Evolutionary conservation across 1,140 invertebrate species (phyloP).

Genomic region (Agraylea sexmaculata): DNA sequence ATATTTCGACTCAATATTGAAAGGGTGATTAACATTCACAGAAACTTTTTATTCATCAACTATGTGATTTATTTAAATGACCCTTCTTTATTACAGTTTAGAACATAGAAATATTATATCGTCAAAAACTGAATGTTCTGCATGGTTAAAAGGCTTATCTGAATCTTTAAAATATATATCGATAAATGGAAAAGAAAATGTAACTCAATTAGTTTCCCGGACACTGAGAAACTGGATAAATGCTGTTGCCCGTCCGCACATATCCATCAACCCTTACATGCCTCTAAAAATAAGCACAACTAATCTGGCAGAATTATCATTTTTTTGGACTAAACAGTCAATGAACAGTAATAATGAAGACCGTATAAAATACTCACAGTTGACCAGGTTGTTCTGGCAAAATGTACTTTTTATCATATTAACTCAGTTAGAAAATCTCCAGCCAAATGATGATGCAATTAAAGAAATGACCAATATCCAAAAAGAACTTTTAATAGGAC

Average conservation of each 20-base stretch:
- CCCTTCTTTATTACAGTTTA: conserved; percentile 35
- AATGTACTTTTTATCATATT: conserved; percentile 35
- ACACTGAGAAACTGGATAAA: conserved; percentile 15
- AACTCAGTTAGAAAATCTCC: conserved; percentile 24
- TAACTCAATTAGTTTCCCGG: conserved; percentile 8
- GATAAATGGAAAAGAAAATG: conserved; percentile 28
- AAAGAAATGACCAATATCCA: conserved; percentile 23
- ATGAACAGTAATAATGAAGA: conserved; percentile 4
- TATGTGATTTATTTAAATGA: conserved; percentile 10
- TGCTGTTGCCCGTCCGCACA: conserved; percentile 9
- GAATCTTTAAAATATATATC: conserved; percentile 59
- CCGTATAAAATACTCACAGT: conserved; percentile 28
- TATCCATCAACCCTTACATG: conserved; percentile 13
- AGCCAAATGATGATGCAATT: conserved; percentile 19
- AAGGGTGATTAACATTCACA: conserved; percentile 39
- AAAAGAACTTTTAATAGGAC: conserved; percentile 24
- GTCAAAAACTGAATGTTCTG: conserved; percentile 47
- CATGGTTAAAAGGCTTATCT: conserved; percentile 49
- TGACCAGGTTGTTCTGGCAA: conserved; percentile 42
- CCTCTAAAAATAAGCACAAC: conserved; percentile 13
- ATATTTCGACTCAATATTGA: conserved; percentile 54
- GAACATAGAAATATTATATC: conserved; percentile 35
- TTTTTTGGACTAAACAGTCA: conserved; percentile 19
- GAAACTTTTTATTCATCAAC: conserved; percentile 6
- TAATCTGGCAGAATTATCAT: conserved; percentile 9